Evolutionary conservation across 2,797 vertebrate species (phyloP), one percentile per base, ranked within the genome.

Genomic region (Alectoris magna): DNA sequence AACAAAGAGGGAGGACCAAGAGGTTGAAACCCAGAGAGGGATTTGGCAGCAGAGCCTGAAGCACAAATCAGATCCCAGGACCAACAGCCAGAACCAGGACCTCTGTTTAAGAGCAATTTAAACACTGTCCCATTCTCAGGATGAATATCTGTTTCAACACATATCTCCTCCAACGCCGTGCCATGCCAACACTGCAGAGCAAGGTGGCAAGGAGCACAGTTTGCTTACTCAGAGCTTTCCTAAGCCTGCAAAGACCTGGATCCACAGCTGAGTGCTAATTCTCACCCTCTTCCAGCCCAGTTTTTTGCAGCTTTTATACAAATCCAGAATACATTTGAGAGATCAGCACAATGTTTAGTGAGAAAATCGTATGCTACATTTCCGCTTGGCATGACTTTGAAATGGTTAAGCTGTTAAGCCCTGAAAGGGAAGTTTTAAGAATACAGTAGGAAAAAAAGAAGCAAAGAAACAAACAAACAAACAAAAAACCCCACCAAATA

Each of bases 371-470:
- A 77, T 77, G 90, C 93, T 84, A 87, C 88, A 59, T 96, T 95
- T 95, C 95, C 86, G 55, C 94, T 96, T 94, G 93, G 94, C 94
- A 78, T 70, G 90, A 94, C 83, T 96, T 95, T 84, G 85, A 95
- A 96, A 94, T 56, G 87, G 96, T 94, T 94, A 95, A 95, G 93
- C 95, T 91, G 94, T 84, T 96, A 95, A 95, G 88, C 94, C 92
- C 90, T 94, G 91, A 95, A 96, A 95, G 84, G 80, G 84, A 95
- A 94, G 93, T 94, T 96, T 95, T 93, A 97, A 95, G 97, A 96
- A 96, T 76, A 90, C 92, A 77, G 77, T 67, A 59, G 22, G 17
- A 71, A 87, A 83, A 83, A 49, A 77, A 84, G 39, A 63, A 91
- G 80, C 68, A 95, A 92, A 94, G 80, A 53, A 53, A 53, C 92